A percentile compares a stretch with the other conserved stretches of the same genome.
Evolutionary conservation across 2,797 vertebrate species (phyloP).

Genomic region (Saguinus oedipus): DNA sequence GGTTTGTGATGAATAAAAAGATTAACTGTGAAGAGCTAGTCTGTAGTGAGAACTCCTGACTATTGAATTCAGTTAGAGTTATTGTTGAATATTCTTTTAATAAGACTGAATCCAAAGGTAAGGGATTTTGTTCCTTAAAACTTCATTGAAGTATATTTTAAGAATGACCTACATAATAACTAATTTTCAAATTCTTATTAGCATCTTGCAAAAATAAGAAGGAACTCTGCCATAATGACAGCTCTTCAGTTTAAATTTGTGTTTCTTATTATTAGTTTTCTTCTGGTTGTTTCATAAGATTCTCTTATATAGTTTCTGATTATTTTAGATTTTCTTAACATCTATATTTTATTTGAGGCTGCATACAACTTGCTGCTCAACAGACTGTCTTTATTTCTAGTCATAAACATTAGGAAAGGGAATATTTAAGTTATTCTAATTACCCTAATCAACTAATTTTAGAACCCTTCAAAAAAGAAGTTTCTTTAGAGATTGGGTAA

Average conservation of each 20-base stretch:
- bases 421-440: conserved; percentile 30
- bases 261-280: background rate
- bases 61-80: conserved; percentile 69
- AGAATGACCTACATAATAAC: conserved; percentile 68
- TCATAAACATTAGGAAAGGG: conserved; percentile 3
- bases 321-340: conserved; percentile 19
- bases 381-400: background rate
- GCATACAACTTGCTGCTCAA: background rate
- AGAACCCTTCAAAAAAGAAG: background rate
- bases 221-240: background rate
- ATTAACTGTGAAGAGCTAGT: conserved; percentile 57
- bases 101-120: conserved; percentile 69
- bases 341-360: background rate
- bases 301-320: background rate
- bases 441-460: conserved; percentile 13
- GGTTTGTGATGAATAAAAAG: conserved; percentile 74
- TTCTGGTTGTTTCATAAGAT: background rate
- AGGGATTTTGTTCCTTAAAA: conserved; percentile 69
- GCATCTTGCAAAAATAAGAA: background rate
- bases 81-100: conserved; percentile 63
- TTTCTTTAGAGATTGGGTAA: background rate
- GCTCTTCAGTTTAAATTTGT: conserved; percentile 37
- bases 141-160: conserved; percentile 70
- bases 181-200: conserved; percentile 60
- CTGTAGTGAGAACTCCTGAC: conserved; percentile 59